Conservation (phyloP, 2,888 invertebrate species). For the Trichopoda pennipes region DNA sequence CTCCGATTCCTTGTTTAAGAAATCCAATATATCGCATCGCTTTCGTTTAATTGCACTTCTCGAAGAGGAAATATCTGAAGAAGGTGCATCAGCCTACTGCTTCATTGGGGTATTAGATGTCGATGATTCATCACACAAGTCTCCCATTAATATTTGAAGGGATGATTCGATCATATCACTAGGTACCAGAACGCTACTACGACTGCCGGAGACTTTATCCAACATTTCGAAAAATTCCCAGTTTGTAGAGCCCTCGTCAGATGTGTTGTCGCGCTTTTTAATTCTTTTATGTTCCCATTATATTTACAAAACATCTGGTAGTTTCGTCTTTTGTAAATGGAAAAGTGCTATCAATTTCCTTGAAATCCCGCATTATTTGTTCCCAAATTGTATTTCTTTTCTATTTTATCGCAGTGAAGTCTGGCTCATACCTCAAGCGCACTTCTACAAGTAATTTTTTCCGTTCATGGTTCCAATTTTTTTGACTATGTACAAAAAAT, state of each 20-base stretch:
- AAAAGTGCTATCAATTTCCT: neutral
- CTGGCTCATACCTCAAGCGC: too few species aligned
- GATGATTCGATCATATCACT: too few species aligned
- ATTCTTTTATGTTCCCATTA: constrained; percentile 19
- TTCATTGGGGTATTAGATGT: neutral
- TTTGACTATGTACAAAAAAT: too few species aligned
- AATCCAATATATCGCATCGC: neutral
- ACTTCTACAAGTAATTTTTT: too few species aligned
- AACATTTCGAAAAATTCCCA: constrained; percentile 19
- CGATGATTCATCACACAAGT: too few species aligned
- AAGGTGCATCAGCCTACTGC: constrained; percentile 3
- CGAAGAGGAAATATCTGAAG: constrained; percentile 9
- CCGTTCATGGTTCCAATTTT: too few species aligned
- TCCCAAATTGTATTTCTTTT: too few species aligned
- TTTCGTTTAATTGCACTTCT: constrained; percentile 2
- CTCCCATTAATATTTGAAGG: too few species aligned
- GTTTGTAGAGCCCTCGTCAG: constrained; percentile 19
- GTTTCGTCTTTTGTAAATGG: neutral
- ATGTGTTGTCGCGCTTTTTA: neutral
- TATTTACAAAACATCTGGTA: constrained; percentile 7
- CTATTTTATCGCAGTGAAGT: too few species aligned
- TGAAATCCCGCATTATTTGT: neutral
- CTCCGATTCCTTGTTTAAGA: constrained; percentile 10
- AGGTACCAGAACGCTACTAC: too few species aligned
- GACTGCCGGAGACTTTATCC: too few species aligned